Percentiles rank a stretch among this genome's conserved stretches.
Evolutionary conservation across 2,113 vertebrate species (phyloP).

Genomic region (Aix galericulata): DNA sequence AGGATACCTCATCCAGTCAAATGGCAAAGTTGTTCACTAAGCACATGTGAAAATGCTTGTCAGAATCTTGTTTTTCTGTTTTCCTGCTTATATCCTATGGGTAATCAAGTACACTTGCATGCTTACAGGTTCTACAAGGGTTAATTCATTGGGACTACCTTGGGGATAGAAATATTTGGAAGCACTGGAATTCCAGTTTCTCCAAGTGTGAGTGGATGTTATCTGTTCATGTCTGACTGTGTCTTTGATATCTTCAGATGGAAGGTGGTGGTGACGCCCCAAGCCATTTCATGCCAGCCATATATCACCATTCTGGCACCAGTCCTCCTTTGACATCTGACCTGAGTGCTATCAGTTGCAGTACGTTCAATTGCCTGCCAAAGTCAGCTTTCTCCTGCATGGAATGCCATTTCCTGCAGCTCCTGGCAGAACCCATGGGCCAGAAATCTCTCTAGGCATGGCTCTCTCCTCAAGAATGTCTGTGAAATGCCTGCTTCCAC

Average conservation of each 20-base stretch:
- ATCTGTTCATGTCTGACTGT: constrained; percentile 17
- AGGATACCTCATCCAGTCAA: background rate
- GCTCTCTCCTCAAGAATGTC: accelerated
- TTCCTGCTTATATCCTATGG: background rate
- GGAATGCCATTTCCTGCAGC: constrained; percentile 11
- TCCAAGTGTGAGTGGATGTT: constrained; percentile 51
- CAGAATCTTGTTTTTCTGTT: background rate
- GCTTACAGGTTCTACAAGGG: background rate
- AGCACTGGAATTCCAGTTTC: constrained; percentile 46
- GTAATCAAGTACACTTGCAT: background rate
- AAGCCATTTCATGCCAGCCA: constrained; percentile 20
- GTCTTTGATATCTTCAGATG: constrained; percentile 57
- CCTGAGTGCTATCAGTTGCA: constrained; percentile 44
- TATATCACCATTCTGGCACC: constrained; percentile 55
- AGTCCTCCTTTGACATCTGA: constrained; percentile 58
- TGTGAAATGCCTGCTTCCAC: background rate
- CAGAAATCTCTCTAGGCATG: background rate
- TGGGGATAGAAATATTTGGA: constrained; percentile 42
- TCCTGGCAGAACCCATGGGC: background rate
- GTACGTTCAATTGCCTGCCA: background rate
- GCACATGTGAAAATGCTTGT: background rate
- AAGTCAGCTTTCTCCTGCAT: constrained; percentile 6
- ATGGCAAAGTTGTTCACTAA: background rate
- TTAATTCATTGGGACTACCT: constrained; percentile 14
- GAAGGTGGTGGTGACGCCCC: constrained; percentile 32